A percentile compares a stretch with the other conserved stretches of the same genome.
These are phyloP conservation scores for Catharus minimus DNA, from an alignment of 2,113 vertebrate species.

Conservation along the genomic window DNA sequence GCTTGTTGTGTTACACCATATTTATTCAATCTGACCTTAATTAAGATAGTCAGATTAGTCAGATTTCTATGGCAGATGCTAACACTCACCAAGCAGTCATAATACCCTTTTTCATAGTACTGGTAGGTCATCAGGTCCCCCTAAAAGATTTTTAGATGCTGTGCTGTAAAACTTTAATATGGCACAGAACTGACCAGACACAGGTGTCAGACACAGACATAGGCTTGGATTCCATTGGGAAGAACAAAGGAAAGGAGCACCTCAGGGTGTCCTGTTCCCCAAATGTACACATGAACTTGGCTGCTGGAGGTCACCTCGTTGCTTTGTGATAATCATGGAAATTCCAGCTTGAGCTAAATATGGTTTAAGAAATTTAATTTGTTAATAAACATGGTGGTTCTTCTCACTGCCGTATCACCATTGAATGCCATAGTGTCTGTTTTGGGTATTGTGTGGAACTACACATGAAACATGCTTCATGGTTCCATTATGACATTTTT, in stretches of 20 bases:
- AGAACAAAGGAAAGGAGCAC: neutral
- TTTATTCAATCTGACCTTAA: neutral
- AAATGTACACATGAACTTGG: neutral
- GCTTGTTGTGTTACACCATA: neutral
- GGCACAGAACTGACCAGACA: neutral
- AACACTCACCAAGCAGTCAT: neutral
- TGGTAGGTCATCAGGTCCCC: neutral
- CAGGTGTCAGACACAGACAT: neutral
- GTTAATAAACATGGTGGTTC: neutral
- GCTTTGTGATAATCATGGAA: neutral
- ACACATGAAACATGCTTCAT: neutral
- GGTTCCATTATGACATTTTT: neutral
- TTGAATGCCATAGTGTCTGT: neutral
- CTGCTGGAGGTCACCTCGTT: neutral
- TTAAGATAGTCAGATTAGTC: neutral
- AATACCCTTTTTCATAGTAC: neutral
- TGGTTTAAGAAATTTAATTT: neutral
- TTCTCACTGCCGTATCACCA: neutral
- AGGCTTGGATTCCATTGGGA: neutral
- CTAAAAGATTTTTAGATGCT: neutral
- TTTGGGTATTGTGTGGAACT: rapidly evolving
- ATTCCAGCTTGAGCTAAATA: neutral
- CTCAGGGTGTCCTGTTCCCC: neutral
- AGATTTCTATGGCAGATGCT: neutral
- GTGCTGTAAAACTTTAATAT: neutral